Conservation (phyloP, 2,888 invertebrate genomes). For the Hirtodrosophila cameraria region DNA sequence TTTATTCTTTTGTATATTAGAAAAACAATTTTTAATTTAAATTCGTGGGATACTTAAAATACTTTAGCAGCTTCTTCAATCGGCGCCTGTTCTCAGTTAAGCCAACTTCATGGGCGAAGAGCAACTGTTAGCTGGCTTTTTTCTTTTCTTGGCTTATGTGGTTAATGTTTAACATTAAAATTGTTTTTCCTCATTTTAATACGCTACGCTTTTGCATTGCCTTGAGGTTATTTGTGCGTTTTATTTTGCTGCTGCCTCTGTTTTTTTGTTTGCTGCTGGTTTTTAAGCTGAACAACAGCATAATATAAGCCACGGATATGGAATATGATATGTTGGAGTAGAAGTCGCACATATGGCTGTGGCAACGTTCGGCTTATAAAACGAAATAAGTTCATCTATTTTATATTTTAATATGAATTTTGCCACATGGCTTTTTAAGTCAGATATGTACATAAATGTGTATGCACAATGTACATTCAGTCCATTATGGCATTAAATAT, state of each 20-base stretch:
- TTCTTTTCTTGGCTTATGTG: constrained; percentile 14
- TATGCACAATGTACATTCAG: constrained; percentile 6
- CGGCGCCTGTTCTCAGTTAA: not conserved
- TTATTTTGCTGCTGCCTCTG: constrained; percentile 38
- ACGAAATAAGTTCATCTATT: constrained; percentile 62
- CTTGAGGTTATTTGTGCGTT: constrained; percentile 50
- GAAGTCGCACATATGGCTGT: constrained; percentile 28
- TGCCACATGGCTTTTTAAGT: constrained; percentile 31
- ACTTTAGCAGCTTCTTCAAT: not conserved
- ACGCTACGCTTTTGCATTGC: constrained; percentile 33
- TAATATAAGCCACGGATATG: constrained; percentile 15
- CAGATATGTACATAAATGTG: constrained; percentile 8
- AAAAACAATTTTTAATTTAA: no score
- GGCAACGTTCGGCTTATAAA: constrained; percentile 23
- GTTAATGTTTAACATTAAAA: constrained; percentile 56
- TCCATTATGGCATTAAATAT: constrained; percentile 39
- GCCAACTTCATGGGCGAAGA: not conserved
- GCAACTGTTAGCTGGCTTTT: constrained; percentile 15
- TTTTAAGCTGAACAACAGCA: constrained; percentile 25
- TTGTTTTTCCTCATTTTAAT: constrained; percentile 63
- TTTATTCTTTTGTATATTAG: no score
- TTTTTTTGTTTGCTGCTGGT: constrained; percentile 10
- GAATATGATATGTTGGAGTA: constrained; percentile 9
- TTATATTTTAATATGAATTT: constrained; percentile 50
- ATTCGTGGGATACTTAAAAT: not conserved